phyloP scores from a whole-genome alignment of 1,140 invertebrate genomes.

The Nasonia vitripennis region DNA sequence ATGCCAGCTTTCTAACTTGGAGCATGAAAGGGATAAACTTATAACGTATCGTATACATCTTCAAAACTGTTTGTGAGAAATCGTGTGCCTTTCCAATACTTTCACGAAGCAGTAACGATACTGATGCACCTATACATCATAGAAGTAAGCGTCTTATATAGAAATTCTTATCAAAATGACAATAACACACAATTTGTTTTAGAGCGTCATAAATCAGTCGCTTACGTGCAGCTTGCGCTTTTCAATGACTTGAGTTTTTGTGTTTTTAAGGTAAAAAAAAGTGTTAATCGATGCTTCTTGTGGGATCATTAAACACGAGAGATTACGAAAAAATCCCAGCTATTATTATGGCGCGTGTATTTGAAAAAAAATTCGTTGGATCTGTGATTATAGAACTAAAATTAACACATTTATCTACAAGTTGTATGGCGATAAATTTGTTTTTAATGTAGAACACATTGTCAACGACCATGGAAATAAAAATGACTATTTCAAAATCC shows the following conservation, averaged over 20 bases:
- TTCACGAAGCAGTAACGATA: slow-evolving; percentile 4
- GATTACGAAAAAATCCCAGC: no score
- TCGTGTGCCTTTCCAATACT: slow-evolving; percentile 18
- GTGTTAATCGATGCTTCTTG: no score
- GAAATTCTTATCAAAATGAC: not conserved
- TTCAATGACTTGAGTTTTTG: no score
- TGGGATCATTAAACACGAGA: no score
- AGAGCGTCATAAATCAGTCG: no score
- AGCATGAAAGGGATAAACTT: not conserved
- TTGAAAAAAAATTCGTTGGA: no score
- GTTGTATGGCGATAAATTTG: no score
- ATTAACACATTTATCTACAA: no score
- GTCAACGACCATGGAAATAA: not conserved
- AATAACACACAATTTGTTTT: not conserved
- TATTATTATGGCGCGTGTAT: no score
- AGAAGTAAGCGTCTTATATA: not conserved
- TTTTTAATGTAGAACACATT: no score
- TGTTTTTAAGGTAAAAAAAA: no score
- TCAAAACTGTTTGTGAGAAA: not conserved
- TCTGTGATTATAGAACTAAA: no score
- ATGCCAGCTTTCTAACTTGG: not conserved
- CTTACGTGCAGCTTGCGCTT: not conserved
- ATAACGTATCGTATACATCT: not conserved
- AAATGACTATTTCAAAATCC: not conserved
- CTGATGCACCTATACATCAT: not conserved